Evolutionary conservation across 2,113 vertebrate species (phyloP).

Genomic region (Crotophaga sulcirostris): DNA sequence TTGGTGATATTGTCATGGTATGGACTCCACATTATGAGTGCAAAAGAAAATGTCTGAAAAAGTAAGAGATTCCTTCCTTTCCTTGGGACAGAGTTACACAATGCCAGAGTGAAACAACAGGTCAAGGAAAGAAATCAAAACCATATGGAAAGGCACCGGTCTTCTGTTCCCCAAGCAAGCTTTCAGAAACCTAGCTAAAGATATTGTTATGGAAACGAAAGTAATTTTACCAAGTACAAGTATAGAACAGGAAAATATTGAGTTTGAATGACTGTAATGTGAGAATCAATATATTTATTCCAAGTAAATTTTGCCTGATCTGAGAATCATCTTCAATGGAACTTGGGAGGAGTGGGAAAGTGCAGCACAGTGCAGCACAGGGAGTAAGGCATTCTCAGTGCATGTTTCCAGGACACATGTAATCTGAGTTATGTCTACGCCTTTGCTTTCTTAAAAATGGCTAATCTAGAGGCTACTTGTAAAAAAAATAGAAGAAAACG

Average conservation of each 20-base stretch:
- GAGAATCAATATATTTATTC: neutral
- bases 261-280: neutral
- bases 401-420: accelerated
- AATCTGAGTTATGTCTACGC: neutral
- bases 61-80: neutral
- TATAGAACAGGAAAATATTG: neutral
- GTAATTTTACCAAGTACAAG: neutral
- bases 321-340: neutral
- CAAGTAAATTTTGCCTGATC: neutral
- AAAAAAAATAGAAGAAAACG: neutral
- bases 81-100: neutral
- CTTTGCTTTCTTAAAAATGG: neutral
- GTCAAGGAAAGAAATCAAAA: neutral
- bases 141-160: neutral
- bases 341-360: neutral
- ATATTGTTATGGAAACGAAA: neutral
- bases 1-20: accelerated
- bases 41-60: neutral
- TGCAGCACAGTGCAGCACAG: too few species aligned
- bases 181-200: neutral
- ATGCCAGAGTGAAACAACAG: neutral
- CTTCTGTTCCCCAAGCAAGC: neutral
- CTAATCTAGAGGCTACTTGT: neutral
- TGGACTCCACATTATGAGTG: neutral
- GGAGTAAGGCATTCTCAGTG: neutral